Percentiles rank a stretch among this genome's conserved stretches.
Conservation (phyloP, 2,888 invertebrate species). For the Acleris sparsana region DNA sequence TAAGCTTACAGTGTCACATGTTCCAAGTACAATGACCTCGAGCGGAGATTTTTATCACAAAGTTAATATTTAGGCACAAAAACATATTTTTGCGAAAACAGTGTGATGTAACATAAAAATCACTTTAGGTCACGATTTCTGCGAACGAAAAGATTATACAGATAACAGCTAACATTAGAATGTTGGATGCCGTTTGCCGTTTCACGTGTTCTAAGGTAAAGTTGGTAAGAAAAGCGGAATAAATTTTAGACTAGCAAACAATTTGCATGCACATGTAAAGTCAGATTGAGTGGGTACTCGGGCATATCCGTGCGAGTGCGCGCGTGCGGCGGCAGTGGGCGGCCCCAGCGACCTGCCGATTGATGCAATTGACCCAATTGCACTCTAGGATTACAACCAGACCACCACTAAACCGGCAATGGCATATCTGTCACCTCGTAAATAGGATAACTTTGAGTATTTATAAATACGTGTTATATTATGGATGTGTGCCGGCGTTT, state of each 20-base stretch:
- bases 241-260: constrained; percentile 8
- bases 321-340: constrained; percentile 45
- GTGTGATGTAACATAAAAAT: constrained; percentile 49
- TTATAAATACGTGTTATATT: background rate
- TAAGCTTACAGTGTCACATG: background rate
- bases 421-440: constrained; percentile 46
- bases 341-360: constrained; percentile 53
- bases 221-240: background rate
- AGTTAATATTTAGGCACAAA: constrained; percentile 50
- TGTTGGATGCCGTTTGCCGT: background rate
- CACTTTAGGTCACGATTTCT: constrained; percentile 34
- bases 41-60: constrained; percentile 59
- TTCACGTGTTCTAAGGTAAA: background rate
- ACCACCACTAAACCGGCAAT: constrained; percentile 49
- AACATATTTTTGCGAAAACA: constrained; percentile 54
- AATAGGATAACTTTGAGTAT: constrained; percentile 29
- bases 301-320: constrained; percentile 41
- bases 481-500: background rate
- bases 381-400: constrained; percentile 40
- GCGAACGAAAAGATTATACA: constrained; percentile 6
- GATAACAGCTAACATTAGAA: constrained; percentile 12
- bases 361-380: constrained; percentile 67
- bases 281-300: constrained; percentile 14
- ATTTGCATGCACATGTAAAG: constrained; percentile 13
- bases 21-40: constrained; percentile 50